Base-by-base conservation (phyloP, 1,140 invertebrate species). In the Globodera rostochiensis region DNA sequence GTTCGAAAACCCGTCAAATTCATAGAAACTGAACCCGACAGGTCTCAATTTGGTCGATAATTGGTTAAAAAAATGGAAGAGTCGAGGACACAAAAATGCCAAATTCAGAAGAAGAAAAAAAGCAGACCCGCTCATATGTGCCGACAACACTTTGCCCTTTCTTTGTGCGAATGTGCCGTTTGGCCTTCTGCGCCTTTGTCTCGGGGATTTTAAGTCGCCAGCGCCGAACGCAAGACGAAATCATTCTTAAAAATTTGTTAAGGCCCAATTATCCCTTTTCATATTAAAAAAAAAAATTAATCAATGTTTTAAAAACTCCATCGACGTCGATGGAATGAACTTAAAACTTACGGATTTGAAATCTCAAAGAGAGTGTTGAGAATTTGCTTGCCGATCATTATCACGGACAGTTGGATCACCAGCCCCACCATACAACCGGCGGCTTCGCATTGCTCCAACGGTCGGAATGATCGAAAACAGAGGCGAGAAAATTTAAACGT, bases 351-450 rank as follows among this genome's bases (percentile, higher is more conserved):
- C 92, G 94, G 94, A 74, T 94, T 90, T 0, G 93, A 82, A 86
- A 94, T 93, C 91, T 95, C 94, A 83, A 94, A 92, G 53, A 94
- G 92, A 80, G 94, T 94, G 90, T 94, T 94, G 8, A 95, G 53
- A 71, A 74, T 93, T 91, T 95, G 94, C 90, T 95, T 93, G 74
- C 94, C 94, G 71, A 95, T 93, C 94, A 95, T 95, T 75, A 95
- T 95, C 76, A 95, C 93, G 1, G 93, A 93, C 79, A 95, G 88
- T 88, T 95, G 94, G 84, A 95, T 93, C 45, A 94, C 94, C 67
- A 95, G 90, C 90, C 95, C 94, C 88, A 94, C 93, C 53, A 95
- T 91, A 90, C 94, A 95, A 15, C 94, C 94, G 57, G 93, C 94
- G 45, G 93, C 93, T 90, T 93, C 93, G 88, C 94, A 95, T 92